These are phyloP conservation scores for Hyaena hyaena DNA, from an alignment of 2,113 vertebrate genomes.

Conservation along the genomic window DNA sequence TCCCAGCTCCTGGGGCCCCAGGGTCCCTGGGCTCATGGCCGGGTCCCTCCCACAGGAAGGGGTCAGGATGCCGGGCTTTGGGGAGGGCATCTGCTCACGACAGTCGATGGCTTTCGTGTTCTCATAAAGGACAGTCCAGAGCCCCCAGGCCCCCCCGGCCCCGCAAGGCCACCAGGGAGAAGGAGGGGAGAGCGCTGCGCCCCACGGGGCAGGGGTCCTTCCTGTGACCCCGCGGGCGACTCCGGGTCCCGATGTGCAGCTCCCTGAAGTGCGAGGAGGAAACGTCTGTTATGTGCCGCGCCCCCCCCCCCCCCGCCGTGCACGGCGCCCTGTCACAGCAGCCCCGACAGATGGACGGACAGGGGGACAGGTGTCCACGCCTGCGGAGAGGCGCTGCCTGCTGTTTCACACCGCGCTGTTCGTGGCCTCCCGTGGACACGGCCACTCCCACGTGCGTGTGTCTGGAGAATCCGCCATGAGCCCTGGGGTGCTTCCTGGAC, in stretches of 20 bases:
- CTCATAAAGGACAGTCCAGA: not conserved
- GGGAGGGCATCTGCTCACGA: too few relatives aligned
- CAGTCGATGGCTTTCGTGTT: not conserved
- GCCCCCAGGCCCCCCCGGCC: not conserved
- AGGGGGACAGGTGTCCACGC: too few relatives aligned
- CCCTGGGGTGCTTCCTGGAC: not conserved
- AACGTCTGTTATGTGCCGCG: not conserved
- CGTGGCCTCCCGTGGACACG: not conserved
- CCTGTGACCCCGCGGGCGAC: too few relatives aligned
- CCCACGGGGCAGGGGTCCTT: too few relatives aligned
- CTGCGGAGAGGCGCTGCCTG: not conserved
- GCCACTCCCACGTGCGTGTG: not conserved
- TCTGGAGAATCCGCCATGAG: not conserved
- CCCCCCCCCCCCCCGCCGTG: not conserved
- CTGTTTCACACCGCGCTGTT: rapidly evolving
- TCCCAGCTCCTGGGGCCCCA: not conserved
- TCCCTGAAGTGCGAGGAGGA: too few relatives aligned
- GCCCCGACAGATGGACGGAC: not conserved
- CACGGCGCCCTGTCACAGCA: not conserved
- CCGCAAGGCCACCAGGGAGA: rapidly evolving
- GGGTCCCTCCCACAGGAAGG: rapidly evolving
- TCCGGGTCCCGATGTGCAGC: too few relatives aligned
- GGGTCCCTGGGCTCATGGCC: rapidly evolving
- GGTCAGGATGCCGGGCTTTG: rapidly evolving
- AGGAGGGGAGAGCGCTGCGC: not conserved